Conservation (phyloP, 2,888 invertebrate genomes). For the Drosophila paranaensis region DNA sequence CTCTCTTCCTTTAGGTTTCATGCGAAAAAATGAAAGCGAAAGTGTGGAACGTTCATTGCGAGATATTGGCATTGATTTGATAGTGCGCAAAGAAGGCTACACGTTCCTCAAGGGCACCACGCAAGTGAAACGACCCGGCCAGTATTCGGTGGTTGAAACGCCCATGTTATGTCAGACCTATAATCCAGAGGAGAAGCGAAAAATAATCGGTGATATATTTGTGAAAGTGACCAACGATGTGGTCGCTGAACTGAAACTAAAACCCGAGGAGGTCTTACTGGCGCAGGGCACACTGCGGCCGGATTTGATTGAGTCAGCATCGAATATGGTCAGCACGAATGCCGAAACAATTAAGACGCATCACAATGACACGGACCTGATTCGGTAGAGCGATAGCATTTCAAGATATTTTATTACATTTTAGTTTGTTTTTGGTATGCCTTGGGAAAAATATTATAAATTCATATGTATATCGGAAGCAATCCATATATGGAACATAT, state of each 20-base stretch:
- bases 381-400: slow-evolving; percentile 86
- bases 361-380: slow-evolving; percentile 99
- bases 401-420: slow-evolving; percentile 21
- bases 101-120: slow-evolving; percentile 93
- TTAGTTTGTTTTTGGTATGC: slow-evolving; percentile 41
- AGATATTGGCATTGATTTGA: slow-evolving; percentile 92
- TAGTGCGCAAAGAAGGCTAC: slow-evolving; percentile 90
- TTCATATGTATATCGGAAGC: slow-evolving; percentile 30
- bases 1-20: slow-evolving; percentile 87
- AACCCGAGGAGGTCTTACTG: slow-evolving; percentile 95
- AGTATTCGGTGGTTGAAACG: slow-evolving; percentile 87
- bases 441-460: slow-evolving; percentile 37
- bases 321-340: slow-evolving; percentile 91
- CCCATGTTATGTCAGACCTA: slow-evolving; percentile 93
- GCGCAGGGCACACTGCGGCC: slow-evolving; percentile 98
- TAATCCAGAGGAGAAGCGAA: slow-evolving; percentile 98
- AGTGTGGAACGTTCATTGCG: slow-evolving; percentile 93
- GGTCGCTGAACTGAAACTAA: slow-evolving; percentile 93
- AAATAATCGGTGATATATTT: slow-evolving; percentile 99
- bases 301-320: slow-evolving; percentile 99
- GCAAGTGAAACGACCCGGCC: slow-evolving; percentile 88
- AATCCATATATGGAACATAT: slow-evolving; percentile 45
- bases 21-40: slow-evolving; percentile 97
- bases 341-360: slow-evolving; percentile 99
- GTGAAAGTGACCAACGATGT: slow-evolving; percentile 96